Conservation (phyloP, 2,797 vertebrate species). For the Cephalopachus bancanus region DNA sequence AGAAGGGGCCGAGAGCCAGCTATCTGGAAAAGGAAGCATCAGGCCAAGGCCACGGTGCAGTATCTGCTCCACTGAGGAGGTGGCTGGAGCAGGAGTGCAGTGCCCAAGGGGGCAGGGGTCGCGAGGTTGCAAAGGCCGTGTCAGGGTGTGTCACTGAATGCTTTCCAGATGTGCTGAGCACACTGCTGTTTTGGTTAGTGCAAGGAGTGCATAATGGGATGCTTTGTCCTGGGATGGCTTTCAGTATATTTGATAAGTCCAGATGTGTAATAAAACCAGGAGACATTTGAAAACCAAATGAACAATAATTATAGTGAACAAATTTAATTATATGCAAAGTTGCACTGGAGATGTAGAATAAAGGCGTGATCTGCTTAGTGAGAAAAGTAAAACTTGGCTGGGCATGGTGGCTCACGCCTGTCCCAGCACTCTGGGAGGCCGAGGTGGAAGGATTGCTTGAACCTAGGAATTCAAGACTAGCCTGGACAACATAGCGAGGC, state of each 20-base stretch:
- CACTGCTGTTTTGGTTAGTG: background rate
- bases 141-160: accelerated
- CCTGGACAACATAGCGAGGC: too few relatives aligned
- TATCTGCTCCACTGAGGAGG: background rate
- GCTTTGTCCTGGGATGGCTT: background rate
- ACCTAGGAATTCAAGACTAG: too few relatives aligned
- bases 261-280: background rate
- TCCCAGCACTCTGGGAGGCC: too few relatives aligned
- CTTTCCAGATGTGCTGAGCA: background rate
- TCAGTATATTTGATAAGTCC: constrained; percentile 11
- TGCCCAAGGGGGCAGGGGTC: background rate
- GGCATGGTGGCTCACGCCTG: too few relatives aligned
- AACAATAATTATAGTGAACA: background rate
- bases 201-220: background rate
- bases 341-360: constrained; percentile 1
- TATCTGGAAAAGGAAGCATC: background rate
- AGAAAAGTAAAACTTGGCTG: background rate
- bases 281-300: constrained; percentile 11
- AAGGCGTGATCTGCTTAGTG: background rate
- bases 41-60: background rate
- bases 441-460: too few relatives aligned
- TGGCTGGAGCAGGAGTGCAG: background rate
- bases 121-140: background rate
- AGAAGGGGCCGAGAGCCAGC: background rate
- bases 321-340: background rate